phyloP scores from a whole-genome alignment of 2,113 vertebrate genomes.

The Limanda limanda region DNA sequence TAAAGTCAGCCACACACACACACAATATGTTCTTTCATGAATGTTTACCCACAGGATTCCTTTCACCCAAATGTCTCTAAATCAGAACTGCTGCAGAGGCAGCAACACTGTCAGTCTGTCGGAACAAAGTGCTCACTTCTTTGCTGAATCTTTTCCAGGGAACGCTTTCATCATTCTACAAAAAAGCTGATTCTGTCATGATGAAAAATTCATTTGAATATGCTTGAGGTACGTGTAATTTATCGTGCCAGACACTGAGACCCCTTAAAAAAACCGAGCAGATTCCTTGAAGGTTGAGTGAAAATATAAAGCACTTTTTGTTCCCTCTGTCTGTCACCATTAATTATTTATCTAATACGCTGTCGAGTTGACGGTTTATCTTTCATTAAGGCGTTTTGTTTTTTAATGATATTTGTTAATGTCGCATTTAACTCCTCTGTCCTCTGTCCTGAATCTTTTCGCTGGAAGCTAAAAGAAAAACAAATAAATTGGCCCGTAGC shows the following conservation, averaged over 20 bases:
- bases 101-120: conserved; percentile 34
- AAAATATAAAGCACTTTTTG: conserved; percentile 3
- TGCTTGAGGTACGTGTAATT: conserved; percentile 32
- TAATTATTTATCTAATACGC: conserved; percentile 19
- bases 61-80: conserved; percentile 5
- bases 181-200: conserved; percentile 29
- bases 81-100: conserved; percentile 17
- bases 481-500: conserved; percentile 9
- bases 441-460: background rate
- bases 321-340: conserved; percentile 10
- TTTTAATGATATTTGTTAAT: conserved; percentile 14
- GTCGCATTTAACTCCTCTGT: conserved; percentile 1
- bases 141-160: conserved; percentile 26
- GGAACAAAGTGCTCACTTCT: conserved; percentile 25
- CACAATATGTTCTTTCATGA: background rate
- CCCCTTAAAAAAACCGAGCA: background rate
- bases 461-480: background rate
- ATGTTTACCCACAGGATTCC: conserved; percentile 2
- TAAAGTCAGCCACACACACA: background rate
- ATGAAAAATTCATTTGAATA: conserved; percentile 42
- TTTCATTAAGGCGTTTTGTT: conserved; percentile 6
- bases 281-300: conserved; percentile 29
- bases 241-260: conserved; percentile 8
- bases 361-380: conserved; percentile 7
- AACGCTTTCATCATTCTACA: conserved; percentile 47